phyloP scores from a whole-genome alignment of 2,888 invertebrate species.

The Drosophila subsilvestris region DNA sequence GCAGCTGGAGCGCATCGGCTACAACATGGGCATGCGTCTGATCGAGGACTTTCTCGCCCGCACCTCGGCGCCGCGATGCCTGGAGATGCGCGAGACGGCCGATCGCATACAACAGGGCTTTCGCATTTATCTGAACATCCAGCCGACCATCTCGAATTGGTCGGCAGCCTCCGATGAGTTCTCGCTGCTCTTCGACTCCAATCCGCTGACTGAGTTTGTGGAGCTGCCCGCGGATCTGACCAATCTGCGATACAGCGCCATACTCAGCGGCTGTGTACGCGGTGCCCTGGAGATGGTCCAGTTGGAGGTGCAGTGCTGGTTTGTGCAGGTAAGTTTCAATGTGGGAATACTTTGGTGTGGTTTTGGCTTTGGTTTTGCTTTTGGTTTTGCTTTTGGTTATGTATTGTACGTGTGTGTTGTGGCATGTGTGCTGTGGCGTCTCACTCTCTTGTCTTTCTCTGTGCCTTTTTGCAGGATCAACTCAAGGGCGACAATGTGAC shows the following conservation, averaged over 20 bases:
- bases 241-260: slow-evolving; percentile 94
- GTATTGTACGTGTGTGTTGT: slow-evolving; percentile 26
- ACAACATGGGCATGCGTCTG: slow-evolving; percentile 98
- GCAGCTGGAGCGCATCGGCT: slow-evolving; percentile 97
- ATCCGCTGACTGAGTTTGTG: slow-evolving; percentile 98
- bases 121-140: slow-evolving; percentile 93
- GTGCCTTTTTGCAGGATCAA: slow-evolving; percentile 89
- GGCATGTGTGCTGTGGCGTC: slow-evolving; percentile 11
- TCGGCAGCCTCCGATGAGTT: slow-evolving; percentile 97
- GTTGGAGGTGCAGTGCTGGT: slow-evolving; percentile 97
- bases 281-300: slow-evolving; percentile 99
- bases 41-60: slow-evolving; percentile 99
- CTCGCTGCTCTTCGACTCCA: slow-evolving; percentile 96
- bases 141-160: slow-evolving; percentile 97
- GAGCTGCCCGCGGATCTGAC: slow-evolving; percentile 94
- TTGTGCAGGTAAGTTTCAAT: slow-evolving; percentile 87
- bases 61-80: slow-evolving; percentile 94
- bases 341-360: slow-evolving; percentile 58
- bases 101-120: slow-evolving; percentile 95
- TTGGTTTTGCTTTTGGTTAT: slow-evolving; percentile 18
- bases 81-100: slow-evolving; percentile 98
- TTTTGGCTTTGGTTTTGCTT: slow-evolving; percentile 37
- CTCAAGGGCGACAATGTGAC: slow-evolving; percentile 97
- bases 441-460: neutral
- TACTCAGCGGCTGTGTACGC: slow-evolving; percentile 95